Conservation (phyloP, 2,797 vertebrate genomes). For the Bufotes viridis region DNA sequence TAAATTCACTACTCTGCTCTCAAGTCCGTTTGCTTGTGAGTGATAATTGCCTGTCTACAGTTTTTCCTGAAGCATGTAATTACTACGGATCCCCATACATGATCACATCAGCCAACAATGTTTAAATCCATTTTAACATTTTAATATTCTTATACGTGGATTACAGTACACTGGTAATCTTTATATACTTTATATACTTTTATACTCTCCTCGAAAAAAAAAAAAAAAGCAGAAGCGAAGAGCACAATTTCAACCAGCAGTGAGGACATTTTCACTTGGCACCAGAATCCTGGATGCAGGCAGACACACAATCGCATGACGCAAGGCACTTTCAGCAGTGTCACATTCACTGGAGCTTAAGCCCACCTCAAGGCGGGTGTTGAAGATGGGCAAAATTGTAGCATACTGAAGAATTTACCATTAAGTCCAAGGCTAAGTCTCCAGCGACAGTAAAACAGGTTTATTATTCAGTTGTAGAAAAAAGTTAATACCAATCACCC, state of each 20-base stretch:
- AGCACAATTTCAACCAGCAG: not conserved
- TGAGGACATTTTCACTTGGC: not conserved
- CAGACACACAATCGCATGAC: conserved; percentile 19
- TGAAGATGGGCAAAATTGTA: not conserved
- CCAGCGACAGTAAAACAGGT: too few relatives aligned
- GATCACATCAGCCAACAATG: not conserved
- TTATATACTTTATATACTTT: conserved; percentile 34
- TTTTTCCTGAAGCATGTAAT: not conserved
- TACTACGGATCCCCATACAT: not conserved
- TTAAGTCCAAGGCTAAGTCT: not conserved
- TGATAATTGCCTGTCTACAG: not conserved
- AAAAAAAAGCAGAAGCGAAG: conserved; percentile 20
- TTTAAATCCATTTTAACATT: conserved; percentile 42
- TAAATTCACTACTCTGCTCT: not conserved
- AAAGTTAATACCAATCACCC: not conserved
- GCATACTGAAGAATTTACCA: not conserved
- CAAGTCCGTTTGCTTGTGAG: not conserved
- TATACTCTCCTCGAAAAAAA: conserved; percentile 3
- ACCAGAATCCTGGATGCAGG: not conserved
- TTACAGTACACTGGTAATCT: conserved; percentile 20
- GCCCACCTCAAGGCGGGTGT: not conserved
- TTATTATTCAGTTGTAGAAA: not conserved
- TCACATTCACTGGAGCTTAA: not conserved
- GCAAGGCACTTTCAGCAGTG: conserved; percentile 44
- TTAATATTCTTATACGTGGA: not conserved